Conservation (phyloP, 2,888 invertebrate species). For the Thysanoteuthis rhombus region DNA sequence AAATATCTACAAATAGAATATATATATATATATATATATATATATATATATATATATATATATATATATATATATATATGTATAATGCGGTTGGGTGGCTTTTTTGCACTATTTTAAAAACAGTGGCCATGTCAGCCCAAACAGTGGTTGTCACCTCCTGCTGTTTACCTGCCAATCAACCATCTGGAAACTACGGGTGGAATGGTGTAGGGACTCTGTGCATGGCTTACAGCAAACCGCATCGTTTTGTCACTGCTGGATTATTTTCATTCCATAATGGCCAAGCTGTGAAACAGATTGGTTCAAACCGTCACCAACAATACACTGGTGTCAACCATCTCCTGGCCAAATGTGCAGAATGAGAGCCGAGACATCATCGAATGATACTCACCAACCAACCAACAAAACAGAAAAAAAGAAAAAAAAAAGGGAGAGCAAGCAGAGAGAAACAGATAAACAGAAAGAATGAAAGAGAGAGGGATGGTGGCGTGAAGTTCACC, state of each 20-base stretch:
- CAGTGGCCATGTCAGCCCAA: not conserved
- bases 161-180: not conserved
- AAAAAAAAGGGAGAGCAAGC: not conserved
- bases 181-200: not conserved
- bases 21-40: not conserved
- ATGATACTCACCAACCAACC: not conserved
- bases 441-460: not conserved
- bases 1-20: not conserved
- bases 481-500: not conserved
- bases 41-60: not conserved
- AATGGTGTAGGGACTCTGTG: not conserved
- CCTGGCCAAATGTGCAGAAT: not conserved
- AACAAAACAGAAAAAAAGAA: not conserved
- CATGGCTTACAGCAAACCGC: not conserved
- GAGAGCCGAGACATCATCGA: not conserved
- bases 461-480: not conserved
- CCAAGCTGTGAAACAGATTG: conserved; percentile 12
- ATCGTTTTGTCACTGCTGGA: conserved; percentile 12
- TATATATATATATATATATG: not conserved
- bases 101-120: not conserved
- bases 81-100: no score
- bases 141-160: conserved; percentile 12
- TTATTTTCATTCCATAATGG: not conserved
- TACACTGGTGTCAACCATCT: not conserved
- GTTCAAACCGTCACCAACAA: not conserved